Evolutionary conservation across 1,140 invertebrate species (phyloP), one percentile per base, ranked within the genome.

Genomic region (Samia ricini): DNA sequence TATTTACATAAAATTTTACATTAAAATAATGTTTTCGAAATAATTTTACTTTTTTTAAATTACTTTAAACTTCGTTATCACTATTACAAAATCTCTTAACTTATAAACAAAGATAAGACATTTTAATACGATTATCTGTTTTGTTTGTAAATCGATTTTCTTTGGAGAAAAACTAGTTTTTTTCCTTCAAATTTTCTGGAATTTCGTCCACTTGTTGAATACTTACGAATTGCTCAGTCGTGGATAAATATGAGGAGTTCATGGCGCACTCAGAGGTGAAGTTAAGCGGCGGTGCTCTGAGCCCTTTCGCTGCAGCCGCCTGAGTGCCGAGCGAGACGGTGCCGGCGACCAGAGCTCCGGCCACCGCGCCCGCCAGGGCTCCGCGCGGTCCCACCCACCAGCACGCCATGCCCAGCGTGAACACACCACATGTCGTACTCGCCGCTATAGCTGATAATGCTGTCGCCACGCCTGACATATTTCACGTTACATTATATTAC

Each of bases 351-450:
- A 93, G 22, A 0, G 92, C 91, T 22, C 93, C 93, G 4, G 90
- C 86, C n/a, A 92, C 70, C 19, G 89, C 93, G 5, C 93, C 93
- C 26, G 85, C 85, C 1, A 93, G 74, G 6, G 93, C 93, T 4
- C 93, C 95, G 56, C 92, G 92, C 2, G 92, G 92, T 76, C 96
- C 97, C 21, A 95, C 93, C 94, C 95, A 97, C 19, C 96, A 96
- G 71, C 96, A 93, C 49, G 95, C 91, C 93, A 98, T 96, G 64
- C 97, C 97, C 10, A 98, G 86, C 0, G 95, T 95, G 81, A 98
- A 98, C 15, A 97, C 91, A 2, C 96, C 97, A 64, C 97, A 95
- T 0, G 96, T 94, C 18, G 96, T 95, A 5, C 96, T 96, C 19
- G 95, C 94, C 12, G 96, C 94, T 66, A 97, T 95, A 2, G 96